These are phyloP conservation scores for Scaptomyza parva DNA, from an alignment of 2,888 invertebrate genomes.

Conservation along the genomic window DNA sequence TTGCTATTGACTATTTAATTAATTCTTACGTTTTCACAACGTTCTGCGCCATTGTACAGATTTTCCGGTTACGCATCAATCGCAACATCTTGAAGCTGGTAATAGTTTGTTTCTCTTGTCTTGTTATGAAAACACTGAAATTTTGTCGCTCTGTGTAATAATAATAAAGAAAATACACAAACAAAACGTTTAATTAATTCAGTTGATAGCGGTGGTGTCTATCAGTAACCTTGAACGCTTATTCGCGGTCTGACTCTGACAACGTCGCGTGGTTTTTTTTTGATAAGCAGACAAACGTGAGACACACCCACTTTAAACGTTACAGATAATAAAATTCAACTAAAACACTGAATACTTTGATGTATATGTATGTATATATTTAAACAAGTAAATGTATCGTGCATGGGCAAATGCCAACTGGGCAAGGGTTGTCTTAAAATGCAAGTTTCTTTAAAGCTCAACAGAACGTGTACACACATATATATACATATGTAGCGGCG, in stretches of 20 bases:
- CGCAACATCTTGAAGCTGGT: conserved; percentile 58
- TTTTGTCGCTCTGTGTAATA: conserved; percentile 29
- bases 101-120: conserved; percentile 26
- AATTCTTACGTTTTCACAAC: conserved; percentile 42
- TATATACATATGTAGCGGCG: conserved; percentile 28
- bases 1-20: background rate
- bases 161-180: conserved; percentile 23
- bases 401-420: conserved; percentile 47
- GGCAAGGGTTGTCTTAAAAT: conserved; percentile 48
- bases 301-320: conserved; percentile 63
- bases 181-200: conserved; percentile 52
- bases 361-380: conserved; percentile 17
- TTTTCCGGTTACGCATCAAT: conserved; percentile 43
- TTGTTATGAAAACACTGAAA: conserved; percentile 57
- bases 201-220: conserved; percentile 46
- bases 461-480: conserved; percentile 12
- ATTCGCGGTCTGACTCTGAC: conserved; percentile 54
- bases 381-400: conserved; percentile 39
- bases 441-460: conserved; percentile 18
- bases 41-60: conserved; percentile 29
- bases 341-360: conserved; percentile 11
- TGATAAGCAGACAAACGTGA: conserved; percentile 73
- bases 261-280: conserved; percentile 50
- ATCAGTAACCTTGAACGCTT: conserved; percentile 70
- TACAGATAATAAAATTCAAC: conserved; percentile 26